A percentile compares a stretch with the other conserved stretches of the same genome.
These are phyloP conservation scores for Pangasius larnaudii DNA, from an alignment of 2,797 vertebrate genomes.

Conservation along the genomic window DNA sequence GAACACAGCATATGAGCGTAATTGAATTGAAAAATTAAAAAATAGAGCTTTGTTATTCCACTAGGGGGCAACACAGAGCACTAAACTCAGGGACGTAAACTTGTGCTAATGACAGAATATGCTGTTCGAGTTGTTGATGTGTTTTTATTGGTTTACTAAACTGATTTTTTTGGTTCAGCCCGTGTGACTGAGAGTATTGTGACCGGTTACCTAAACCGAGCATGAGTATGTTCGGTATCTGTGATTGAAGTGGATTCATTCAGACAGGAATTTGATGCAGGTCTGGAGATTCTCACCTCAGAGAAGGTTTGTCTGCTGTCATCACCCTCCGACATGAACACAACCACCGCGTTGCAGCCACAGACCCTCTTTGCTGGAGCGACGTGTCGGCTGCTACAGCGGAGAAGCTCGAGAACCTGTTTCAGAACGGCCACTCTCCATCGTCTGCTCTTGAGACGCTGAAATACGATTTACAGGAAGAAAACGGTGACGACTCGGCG, in stretches of 20 bases:
- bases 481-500: neutral
- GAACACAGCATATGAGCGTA: too few species aligned
- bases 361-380: neutral
- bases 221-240: neutral
- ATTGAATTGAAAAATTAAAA: too few species aligned
- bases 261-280: neutral
- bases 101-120: too few species aligned
- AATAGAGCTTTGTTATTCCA: too few species aligned
- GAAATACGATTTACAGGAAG: neutral
- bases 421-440: neutral
- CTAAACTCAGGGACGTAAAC: too few species aligned
- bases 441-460: neutral
- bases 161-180: too few species aligned
- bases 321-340: neutral
- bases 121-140: too few species aligned
- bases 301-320: slow-evolving; percentile 6
- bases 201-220: neutral
- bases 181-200: too few species aligned
- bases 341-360: neutral
- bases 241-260: neutral
- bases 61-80: too few species aligned
- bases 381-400: neutral
- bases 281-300: slow-evolving; percentile 6
- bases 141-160: too few species aligned
- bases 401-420: neutral